phyloP scores from a whole-genome alignment of 2,888 invertebrate species.

The Macrosiphum euphorbiae region DNA sequence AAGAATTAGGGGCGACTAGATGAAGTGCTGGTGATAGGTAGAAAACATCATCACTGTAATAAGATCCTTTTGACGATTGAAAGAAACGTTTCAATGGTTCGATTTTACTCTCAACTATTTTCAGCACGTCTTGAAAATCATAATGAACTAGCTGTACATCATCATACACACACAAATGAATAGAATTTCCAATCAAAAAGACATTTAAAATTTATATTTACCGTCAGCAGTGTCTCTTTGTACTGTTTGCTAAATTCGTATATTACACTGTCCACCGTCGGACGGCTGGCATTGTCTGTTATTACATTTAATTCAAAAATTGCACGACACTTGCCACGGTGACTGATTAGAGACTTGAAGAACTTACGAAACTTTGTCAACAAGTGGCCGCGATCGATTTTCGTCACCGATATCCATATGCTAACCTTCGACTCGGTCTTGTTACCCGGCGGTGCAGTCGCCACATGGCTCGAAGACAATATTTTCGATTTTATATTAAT shows the following conservation, averaged over 20 bases:
- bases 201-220: slow-evolving; percentile 56
- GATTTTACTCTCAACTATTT: slow-evolving; percentile 76
- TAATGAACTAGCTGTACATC: slow-evolving; percentile 74
- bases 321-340: slow-evolving; percentile 25
- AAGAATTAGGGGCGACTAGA: slow-evolving; percentile 76
- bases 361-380: slow-evolving; percentile 56
- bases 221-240: slow-evolving; percentile 16
- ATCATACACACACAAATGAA: not conserved
- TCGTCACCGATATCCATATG: slow-evolving; percentile 59
- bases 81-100: slow-evolving; percentile 80
- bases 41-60: slow-evolving; percentile 84
- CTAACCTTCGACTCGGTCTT: slow-evolving; percentile 14
- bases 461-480: not conserved
- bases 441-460: not conserved
- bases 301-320: slow-evolving; percentile 57
- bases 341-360: slow-evolving; percentile 49
- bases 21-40: slow-evolving; percentile 83
- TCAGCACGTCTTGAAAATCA: slow-evolving; percentile 76
- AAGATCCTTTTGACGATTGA: slow-evolving; percentile 74
- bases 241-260: slow-evolving; percentile 25
- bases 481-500: not conserved
- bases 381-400: slow-evolving; percentile 40
- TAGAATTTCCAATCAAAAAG: not conserved
- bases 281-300: slow-evolving; percentile 53
- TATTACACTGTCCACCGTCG: slow-evolving; percentile 31